Base-by-base conservation (phyloP, 2,888 invertebrate species). In the Drosophila antonietae region DNA sequence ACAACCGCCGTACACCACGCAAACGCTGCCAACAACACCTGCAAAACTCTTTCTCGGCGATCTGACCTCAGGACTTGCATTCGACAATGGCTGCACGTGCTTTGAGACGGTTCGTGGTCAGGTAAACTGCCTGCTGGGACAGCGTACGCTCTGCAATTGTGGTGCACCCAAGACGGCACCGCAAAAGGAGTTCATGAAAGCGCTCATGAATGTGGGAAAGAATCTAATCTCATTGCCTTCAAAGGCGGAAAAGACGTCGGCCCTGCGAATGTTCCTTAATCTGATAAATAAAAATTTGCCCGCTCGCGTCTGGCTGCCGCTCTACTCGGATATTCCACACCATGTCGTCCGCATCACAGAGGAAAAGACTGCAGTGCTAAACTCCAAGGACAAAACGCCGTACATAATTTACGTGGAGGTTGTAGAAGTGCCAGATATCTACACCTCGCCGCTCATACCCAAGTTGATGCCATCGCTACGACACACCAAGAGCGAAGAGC, bases 321-420 rank as follows among this genome's bases (percentile, higher is more conserved):
- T 99, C 53, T 96, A 98, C 92, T 96, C 96, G 81, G 94, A 95
- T 82, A 94, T 94, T 86, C 96, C 97, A 58, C 99, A 99, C 94
- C 97, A 98, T 91, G 96, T 99, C 86, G 96, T 99, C 56, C 95
- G 99, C 93, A 98, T 99, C 93, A 99, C 99, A 49, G 98, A 98
- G 69, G 98, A 98, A 90, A 98, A 98, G 78, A 98, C 98, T 73
- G 99, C 99, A 59, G 99, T 99, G 62, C 95, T 99, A 78, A 99
- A 99, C 93, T 99, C 99, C 82, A 99, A 99, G 87, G 93, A 93
- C 75, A 93, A 93, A 73, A 98, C 99, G 56, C 99, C 99, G 0
- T 99, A 98, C 93, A 97, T 99, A 91, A 96, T 99, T 92, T 99
- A 99, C 93, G 97, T 99, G 66, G 99, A 99, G 94, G 98, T 98